Percentiles rank a stretch among this genome's conserved stretches.
Evolutionary conservation across 2,797 vertebrate species (phyloP).

Genomic region (Poecilia wingei): DNA sequence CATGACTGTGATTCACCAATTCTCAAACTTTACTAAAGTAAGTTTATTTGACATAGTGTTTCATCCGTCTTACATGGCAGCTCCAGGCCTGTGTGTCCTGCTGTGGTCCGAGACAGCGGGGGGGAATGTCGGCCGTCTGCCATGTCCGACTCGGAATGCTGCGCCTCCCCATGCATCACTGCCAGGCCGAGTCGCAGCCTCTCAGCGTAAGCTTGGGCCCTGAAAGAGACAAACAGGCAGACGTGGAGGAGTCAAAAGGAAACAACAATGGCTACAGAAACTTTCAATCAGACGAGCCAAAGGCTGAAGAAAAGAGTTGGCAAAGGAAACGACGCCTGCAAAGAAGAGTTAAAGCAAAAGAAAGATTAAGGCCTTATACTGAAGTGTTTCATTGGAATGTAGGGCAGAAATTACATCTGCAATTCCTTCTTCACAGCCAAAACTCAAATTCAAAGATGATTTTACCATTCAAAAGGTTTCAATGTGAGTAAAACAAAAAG

Average conservation of each 20-base stretch:
- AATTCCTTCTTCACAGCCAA: not conserved
- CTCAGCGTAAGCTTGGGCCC: constrained; percentile 96
- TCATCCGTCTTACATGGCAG: constrained; percentile 89
- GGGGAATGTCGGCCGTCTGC: constrained; percentile 92
- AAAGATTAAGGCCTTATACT: not conserved
- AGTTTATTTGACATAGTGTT: not conserved
- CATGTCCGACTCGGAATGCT: constrained; percentile 93
- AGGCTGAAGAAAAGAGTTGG: constrained; percentile 3
- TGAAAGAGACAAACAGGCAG: constrained; percentile 62
- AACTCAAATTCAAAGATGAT: not conserved
- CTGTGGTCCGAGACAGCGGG: constrained; percentile 86
- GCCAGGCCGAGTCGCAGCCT: constrained; percentile 92
- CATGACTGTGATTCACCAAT: too few species aligned
- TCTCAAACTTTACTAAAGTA: not conserved
- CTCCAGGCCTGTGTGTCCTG: constrained; percentile 91
- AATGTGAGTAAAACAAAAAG: not conserved
- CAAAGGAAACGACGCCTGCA: constrained; percentile 14
- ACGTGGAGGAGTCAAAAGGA: constrained; percentile 35
- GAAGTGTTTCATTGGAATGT: not conserved
- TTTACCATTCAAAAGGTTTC: too few species aligned
- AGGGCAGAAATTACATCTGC: not conserved
- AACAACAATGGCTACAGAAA: not conserved
- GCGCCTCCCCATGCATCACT: constrained; percentile 94
- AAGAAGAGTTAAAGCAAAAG: not conserved
- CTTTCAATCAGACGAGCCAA: not conserved